Conservation (phyloP, 2,113 vertebrate genomes). For the Struthio camelus region DNA sequence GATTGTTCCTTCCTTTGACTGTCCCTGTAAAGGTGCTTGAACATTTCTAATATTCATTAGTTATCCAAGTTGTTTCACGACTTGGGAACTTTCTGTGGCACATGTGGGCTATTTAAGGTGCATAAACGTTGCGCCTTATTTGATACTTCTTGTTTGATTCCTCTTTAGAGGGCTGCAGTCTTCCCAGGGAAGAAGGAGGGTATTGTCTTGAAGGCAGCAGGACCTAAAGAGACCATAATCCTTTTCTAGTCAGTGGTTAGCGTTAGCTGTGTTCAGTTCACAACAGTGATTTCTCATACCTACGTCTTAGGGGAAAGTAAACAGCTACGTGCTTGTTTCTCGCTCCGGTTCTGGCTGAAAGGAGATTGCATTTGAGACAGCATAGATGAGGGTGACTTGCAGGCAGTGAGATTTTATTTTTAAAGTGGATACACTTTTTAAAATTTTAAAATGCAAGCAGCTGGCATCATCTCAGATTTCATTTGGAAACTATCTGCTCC, state of each 20-base stretch:
- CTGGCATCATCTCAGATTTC: conserved; percentile 51
- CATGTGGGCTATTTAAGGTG: neutral
- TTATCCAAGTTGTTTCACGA: neutral
- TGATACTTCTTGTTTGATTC: neutral
- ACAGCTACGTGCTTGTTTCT: neutral
- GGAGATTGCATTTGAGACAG: neutral
- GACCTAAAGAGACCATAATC: neutral
- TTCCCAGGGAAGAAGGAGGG: neutral
- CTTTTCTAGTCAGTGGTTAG: neutral
- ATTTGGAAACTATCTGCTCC: conserved; percentile 52
- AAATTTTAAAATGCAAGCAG: no score
- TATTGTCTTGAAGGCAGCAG: neutral
- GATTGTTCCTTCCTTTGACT: neutral
- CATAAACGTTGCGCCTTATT: neutral
- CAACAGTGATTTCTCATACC: neutral
- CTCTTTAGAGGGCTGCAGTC: neutral
- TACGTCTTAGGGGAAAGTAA: neutral
- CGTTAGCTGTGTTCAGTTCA: neutral
- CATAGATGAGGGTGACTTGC: neutral
- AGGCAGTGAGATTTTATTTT: conserved; percentile 50
- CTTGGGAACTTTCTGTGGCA: neutral
- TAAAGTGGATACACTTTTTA: conserved; percentile 24
- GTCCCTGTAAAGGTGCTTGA: neutral
- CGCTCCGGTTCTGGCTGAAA: neutral
- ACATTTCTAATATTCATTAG: neutral